These are phyloP conservation scores for Momotus momota DNA, from an alignment of 2,797 vertebrate genomes.

Conservation along the genomic window DNA sequence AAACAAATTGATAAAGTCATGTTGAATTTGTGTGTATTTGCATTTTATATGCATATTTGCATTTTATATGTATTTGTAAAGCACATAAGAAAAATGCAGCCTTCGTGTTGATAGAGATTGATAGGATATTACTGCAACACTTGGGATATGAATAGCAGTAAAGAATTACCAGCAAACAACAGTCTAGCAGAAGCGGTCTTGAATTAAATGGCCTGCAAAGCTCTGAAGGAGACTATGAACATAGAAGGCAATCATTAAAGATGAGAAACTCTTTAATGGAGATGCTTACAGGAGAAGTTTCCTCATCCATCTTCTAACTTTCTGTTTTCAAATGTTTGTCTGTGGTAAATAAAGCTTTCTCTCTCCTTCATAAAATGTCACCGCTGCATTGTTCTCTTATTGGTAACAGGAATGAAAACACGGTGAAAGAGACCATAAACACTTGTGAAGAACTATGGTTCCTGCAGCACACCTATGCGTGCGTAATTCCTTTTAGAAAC, in stretches of 20 bases:
- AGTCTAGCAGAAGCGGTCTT: background rate
- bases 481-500: background rate
- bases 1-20: background rate
- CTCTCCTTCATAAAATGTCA: background rate
- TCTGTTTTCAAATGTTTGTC: background rate
- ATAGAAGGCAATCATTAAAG: background rate
- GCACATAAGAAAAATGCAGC: background rate
- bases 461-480: rapidly evolving
- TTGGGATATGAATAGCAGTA: background rate
- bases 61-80: background rate
- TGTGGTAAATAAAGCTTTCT: background rate
- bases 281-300: background rate
- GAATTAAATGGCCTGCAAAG: conserved; percentile 6
- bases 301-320: background rate
- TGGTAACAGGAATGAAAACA: background rate
- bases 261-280: background rate
- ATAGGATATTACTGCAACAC: background rate
- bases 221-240: background rate
- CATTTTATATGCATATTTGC: background rate
- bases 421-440: background rate
- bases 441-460: background rate
- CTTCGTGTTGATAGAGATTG: background rate
- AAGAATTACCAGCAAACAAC: conserved; percentile 8
- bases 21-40: background rate
- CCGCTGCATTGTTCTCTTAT: background rate